Percentiles rank a stretch among this genome's conserved stretches.
Evolutionary conservation across 2,113 vertebrate species (phyloP).

Genomic region (Heloderma charlesbogerti): DNA sequence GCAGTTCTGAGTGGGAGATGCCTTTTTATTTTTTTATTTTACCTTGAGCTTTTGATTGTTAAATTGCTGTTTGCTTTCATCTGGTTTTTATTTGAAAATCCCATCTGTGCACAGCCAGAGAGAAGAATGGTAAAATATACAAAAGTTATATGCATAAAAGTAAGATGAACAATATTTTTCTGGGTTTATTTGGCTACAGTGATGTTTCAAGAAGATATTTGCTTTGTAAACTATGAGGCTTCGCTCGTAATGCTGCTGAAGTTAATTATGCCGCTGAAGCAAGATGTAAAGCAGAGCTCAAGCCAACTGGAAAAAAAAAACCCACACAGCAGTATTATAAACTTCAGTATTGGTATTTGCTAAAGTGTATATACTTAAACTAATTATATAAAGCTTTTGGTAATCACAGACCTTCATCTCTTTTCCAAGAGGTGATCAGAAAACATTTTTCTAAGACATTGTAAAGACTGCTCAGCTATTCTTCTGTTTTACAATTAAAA

Average conservation of each 20-base stretch:
- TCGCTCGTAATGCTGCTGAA: constrained; percentile 66
- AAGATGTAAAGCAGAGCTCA: constrained; percentile 68
- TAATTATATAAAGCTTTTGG: constrained; percentile 59
- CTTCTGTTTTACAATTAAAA: constrained; percentile 40
- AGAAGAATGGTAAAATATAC: constrained; percentile 68
- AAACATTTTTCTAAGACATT: constrained; percentile 38
- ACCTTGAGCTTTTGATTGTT: constrained; percentile 59
- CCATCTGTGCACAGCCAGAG: constrained; percentile 65
- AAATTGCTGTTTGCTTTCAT: constrained; percentile 69
- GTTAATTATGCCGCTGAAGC: constrained; percentile 68
- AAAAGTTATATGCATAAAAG: constrained; percentile 74
- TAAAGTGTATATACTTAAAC: constrained; percentile 63
- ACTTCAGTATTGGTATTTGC: constrained; percentile 53
- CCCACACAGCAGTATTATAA: constrained; percentile 34
- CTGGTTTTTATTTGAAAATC: constrained; percentile 75
- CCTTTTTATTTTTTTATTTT: constrained; percentile 28
- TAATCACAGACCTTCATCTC: constrained; percentile 57
- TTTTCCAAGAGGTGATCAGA: constrained; percentile 43
- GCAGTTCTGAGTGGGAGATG: constrained; percentile 37
- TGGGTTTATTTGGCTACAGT: constrained; percentile 74
- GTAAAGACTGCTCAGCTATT: constrained; percentile 42
- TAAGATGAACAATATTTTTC: constrained; percentile 73
- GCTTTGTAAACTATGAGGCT: constrained; percentile 54
- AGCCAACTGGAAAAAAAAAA: constrained; percentile 32
- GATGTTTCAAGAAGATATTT: constrained; percentile 76